Evolutionary conservation across 2,113 vertebrate genomes (phyloP).

Genomic region (Ceyx margarethae): DNA sequence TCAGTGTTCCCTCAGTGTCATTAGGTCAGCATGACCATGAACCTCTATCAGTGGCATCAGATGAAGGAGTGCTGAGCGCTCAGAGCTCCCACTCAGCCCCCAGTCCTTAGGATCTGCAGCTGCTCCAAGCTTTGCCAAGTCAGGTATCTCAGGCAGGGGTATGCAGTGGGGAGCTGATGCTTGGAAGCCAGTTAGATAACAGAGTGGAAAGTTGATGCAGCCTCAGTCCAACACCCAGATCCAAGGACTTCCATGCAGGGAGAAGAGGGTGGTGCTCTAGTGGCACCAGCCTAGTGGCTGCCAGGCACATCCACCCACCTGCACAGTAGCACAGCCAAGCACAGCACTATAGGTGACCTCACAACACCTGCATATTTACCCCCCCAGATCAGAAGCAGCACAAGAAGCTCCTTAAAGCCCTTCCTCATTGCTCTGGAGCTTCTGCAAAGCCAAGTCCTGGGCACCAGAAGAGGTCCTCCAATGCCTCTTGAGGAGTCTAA

Average conservation of each 20-base stretch:
- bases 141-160: neutral
- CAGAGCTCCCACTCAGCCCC: neutral
- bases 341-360: neutral
- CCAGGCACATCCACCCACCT: neutral
- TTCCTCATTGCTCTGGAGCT: neutral
- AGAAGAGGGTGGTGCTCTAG: neutral
- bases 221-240: neutral
- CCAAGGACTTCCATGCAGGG: neutral
- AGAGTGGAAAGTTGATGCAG: neutral
- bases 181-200: constrained; percentile 10
- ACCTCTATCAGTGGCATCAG: neutral
- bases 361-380: neutral
- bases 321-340: neutral
- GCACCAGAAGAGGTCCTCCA: neutral
- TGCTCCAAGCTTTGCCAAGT: neutral
- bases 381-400: neutral
- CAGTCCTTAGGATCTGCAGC: neutral
- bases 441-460: neutral
- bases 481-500: neutral
- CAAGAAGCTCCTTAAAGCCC: neutral
- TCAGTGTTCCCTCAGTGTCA: neutral
- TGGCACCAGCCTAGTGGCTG: neutral
- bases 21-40: neutral
- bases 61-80: neutral
- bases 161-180: neutral